Evolutionary conservation across 2,113 vertebrate species (phyloP), one percentile per base, ranked within the genome.

Genomic region (Greenwoodochromis staneri): DNA sequence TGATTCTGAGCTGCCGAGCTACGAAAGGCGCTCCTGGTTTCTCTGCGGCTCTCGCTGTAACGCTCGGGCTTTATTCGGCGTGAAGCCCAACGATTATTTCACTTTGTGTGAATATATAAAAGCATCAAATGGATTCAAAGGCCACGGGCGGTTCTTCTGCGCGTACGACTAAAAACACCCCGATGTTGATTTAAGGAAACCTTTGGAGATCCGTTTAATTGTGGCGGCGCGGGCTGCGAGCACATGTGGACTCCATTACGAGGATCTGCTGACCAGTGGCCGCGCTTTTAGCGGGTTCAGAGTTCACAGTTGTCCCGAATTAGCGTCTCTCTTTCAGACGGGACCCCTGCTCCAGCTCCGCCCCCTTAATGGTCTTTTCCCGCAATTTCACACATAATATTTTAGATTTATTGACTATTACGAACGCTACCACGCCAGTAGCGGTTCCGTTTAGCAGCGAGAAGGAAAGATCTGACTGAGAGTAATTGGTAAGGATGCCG

Each of bases 281-380:
- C 97, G 81, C 69, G 96, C 96, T 97, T 97, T 96, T 93, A 96
- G 96, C 94, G 53, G 96, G 97, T 97, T 98, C 97, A 98, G 96
- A 95, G 98, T 97, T 98, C 98, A 98, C 98, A 99, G 97, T 98
- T 98, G 98, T 98, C 97, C 98, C 95, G 97, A 97, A 98, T 99
- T 99, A 98, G 97, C 92, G 89, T 92, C 94, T 96, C 94, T 95
- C 97, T 96, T 94, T 97, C 97, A 97, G 96, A 97, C 92, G 92
- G 89, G 97, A 97, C 97, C 92, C 96, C 96, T 97, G 96, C 97
- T 95, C 97, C 95, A 96, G 7, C 97, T 96, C 96, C 97, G 97
- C 97, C 97, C 97, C 97, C 97, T 97, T 98, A 98, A 99, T 97
- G 97, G 97, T 96, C 95, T 90, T 97, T 97, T 94, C 97, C 85